phyloP scores from a whole-genome alignment of 2,888 invertebrate species.

The Watsonalla cultraria region DNA sequence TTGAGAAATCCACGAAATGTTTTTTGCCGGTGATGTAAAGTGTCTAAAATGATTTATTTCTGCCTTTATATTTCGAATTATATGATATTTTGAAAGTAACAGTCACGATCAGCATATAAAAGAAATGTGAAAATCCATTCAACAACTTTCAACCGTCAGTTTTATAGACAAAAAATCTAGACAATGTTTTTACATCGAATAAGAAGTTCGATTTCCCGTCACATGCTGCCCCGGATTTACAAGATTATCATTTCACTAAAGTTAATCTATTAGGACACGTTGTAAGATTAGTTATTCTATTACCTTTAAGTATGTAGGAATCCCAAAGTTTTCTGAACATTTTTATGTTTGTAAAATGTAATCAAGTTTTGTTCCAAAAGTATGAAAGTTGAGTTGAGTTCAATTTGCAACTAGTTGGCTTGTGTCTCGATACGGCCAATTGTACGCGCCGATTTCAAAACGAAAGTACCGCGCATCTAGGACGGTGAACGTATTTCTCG shows the following conservation, averaged over 20 bases:
- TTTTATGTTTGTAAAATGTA: too few relatives aligned
- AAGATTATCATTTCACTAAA: background rate
- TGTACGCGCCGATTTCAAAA: conserved; percentile 78
- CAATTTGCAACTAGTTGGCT: conserved; percentile 51
- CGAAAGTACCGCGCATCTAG: conserved; percentile 78
- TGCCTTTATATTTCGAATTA: too few relatives aligned
- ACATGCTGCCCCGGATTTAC: too few relatives aligned
- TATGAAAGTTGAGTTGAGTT: conserved; percentile 23
- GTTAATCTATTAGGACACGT: background rate
- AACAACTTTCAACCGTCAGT: background rate
- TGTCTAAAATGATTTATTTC: too few relatives aligned
- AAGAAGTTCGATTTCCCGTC: background rate
- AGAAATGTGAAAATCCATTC: background rate
- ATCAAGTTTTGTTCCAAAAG: conserved; percentile 3
- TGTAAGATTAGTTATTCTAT: too few relatives aligned
- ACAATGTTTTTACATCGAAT: background rate
- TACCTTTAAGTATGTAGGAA: too few relatives aligned
- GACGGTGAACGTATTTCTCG: conserved; percentile 78
- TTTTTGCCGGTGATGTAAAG: too few relatives aligned
- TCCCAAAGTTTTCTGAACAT: too few relatives aligned
- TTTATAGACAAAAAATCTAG: background rate
- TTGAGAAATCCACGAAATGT: too few relatives aligned
- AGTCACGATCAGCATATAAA: background rate
- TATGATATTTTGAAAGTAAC: background rate
- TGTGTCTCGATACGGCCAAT: conserved; percentile 74